phyloP scores from a whole-genome alignment of 2,888 invertebrate species.

The Tiphia femorata region DNA sequence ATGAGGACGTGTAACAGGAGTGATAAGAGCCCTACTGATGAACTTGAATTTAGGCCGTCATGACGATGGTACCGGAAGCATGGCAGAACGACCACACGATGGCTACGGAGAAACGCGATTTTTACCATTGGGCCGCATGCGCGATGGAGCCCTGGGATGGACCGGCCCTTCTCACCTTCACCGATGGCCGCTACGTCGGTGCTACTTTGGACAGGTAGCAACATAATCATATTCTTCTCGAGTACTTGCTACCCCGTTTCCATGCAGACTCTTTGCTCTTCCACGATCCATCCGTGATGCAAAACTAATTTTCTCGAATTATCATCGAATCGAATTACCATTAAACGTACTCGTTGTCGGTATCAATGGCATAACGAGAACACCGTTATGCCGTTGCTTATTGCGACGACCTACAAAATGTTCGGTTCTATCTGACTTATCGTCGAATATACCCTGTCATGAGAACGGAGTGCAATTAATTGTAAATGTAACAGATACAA shows the following conservation, averaged over 20 bases:
- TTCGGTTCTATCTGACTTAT: too few species aligned
- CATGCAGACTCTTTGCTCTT: slow-evolving; percentile 27
- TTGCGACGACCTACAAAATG: too few species aligned
- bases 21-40: too few species aligned
- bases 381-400: too few species aligned
- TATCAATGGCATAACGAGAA: too few species aligned
- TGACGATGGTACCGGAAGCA: slow-evolving; percentile 99
- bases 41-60: slow-evolving; percentile 79
- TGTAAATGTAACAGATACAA: background rate
- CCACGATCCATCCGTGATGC: too few species aligned
- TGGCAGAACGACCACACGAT: slow-evolving; percentile 97
- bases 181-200: slow-evolving; percentile 97
- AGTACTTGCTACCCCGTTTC: slow-evolving; percentile 17
- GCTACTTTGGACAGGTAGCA: slow-evolving; percentile 78
- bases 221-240: slow-evolving; percentile 23
- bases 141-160: slow-evolving; percentile 99
- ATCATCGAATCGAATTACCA: too few species aligned
- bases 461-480: slow-evolving; percentile 12
- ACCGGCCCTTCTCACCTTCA: slow-evolving; percentile 95
- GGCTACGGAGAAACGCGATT: slow-evolving; percentile 92
- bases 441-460: slow-evolving; percentile 2
- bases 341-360: too few species aligned
- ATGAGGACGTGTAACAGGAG: too few species aligned
- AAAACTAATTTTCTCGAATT: too few species aligned
- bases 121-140: slow-evolving; percentile 97